These are phyloP conservation scores for Spodoptera exigua DNA, from an alignment of 2,888 invertebrate species.

Conservation along the genomic window DNA sequence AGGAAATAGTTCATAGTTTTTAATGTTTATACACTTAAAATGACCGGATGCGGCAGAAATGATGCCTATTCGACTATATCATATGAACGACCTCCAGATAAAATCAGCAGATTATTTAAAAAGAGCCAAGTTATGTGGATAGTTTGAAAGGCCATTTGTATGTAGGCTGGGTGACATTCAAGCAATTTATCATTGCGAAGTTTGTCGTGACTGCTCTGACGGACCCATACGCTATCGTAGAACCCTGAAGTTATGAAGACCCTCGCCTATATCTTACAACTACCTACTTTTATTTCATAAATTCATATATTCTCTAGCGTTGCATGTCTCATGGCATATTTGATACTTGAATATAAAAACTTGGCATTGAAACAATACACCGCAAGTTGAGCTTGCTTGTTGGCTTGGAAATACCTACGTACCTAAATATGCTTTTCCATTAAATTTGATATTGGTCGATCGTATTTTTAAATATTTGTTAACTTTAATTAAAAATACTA, in stretches of 20 bases:
- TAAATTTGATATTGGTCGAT: too few species aligned
- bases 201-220: conserved; percentile 26
- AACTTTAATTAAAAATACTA: too few species aligned
- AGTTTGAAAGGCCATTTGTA: conserved; percentile 36
- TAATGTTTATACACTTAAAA: conserved; percentile 16
- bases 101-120: conserved; percentile 3
- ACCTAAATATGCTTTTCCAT: neutral
- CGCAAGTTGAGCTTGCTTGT: conserved; percentile 15
- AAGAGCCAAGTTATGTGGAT: conserved; percentile 13
- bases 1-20: conserved; percentile 2
- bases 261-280: conserved; percentile 24
- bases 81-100: neutral
- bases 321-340: conserved; percentile 20
- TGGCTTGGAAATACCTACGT: conserved; percentile 10
- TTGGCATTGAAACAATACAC: conserved; percentile 29
- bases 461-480: too few species aligned
- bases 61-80: conserved; percentile 4
- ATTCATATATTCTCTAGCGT: conserved; percentile 12
- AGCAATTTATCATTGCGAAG: conserved; percentile 39
- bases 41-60: conserved; percentile 35
- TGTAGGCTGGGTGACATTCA: conserved; percentile 27
- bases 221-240: conserved; percentile 13
- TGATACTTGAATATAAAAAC: conserved; percentile 20
- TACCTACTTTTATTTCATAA: conserved; percentile 17
- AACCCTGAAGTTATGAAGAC: conserved; percentile 26